Evolutionary conservation across 2,113 vertebrate species (phyloP).

Genomic region (Hassar affinis): DNA sequence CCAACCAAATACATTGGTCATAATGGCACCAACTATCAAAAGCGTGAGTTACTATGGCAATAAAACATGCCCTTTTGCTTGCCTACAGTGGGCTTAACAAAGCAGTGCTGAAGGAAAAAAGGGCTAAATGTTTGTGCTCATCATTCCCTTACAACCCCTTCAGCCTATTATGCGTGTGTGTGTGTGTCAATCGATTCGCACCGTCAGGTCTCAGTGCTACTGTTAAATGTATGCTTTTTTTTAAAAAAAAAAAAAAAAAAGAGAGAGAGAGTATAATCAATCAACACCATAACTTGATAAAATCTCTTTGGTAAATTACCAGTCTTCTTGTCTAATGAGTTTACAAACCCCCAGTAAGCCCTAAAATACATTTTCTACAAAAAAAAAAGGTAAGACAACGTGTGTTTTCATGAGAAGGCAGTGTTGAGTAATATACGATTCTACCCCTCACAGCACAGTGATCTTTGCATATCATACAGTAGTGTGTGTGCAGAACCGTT

Average conservation of each 20-base stretch:
- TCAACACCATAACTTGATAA: slow-evolving; percentile 64
- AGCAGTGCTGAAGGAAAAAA: background rate
- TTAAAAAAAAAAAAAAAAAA: no score
- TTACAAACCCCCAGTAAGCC: slow-evolving; percentile 55
- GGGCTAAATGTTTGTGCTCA: background rate
- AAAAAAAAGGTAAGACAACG: slow-evolving; percentile 56
- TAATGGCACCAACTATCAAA: slow-evolving; percentile 16
- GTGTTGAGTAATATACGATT: slow-evolving; percentile 66
- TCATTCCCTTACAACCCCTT: background rate
- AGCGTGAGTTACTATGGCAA: background rate
- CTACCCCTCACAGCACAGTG: slow-evolving; percentile 63
- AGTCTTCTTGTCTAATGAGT: slow-evolving; percentile 60
- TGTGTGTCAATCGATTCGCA: background rate
- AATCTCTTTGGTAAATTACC: slow-evolving; percentile 76
- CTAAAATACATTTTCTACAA: slow-evolving; percentile 54
- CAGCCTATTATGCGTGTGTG: no score
- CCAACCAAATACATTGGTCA: slow-evolving; percentile 9
- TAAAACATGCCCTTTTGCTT: background rate
- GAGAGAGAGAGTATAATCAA: slow-evolving; percentile 62
- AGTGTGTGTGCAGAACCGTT: slow-evolving; percentile 51
- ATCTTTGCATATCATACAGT: slow-evolving; percentile 73
- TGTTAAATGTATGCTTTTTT: background rate
- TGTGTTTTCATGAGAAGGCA: slow-evolving; percentile 64
- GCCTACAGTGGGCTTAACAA: background rate
- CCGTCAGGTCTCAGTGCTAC: background rate